Evolutionary conservation across 1,140 invertebrate species (phyloP), one percentile per base, ranked within the genome.

Genomic region (Thrips palmi): DNA sequence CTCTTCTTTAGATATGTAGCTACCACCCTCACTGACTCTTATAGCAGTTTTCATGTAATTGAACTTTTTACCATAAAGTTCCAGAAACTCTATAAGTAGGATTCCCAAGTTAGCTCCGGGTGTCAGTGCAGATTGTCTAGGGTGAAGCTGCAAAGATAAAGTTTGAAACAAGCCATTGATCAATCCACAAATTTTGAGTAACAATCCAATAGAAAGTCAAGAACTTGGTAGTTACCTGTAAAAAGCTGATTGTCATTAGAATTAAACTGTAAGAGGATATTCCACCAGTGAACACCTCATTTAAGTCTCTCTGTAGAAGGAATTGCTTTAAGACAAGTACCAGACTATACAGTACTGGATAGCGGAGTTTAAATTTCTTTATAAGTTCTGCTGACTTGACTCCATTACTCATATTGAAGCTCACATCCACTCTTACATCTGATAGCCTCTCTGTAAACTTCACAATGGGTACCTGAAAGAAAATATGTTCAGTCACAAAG

Each of bases 201-300:
- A 15, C 5, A 41, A 22, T 12, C 10, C 10, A 32, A 14, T 6
- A 32, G 14, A 14, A 6, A 32, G 17, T 7, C 17, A 7, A 33
- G 3, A 30, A 30, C 14, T 30, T 34, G n/a, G 4, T n/a, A 18
- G 53, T 47, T 55, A 82, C 78, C 70, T 96, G 89, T 42, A 97
- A 67, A 63, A 97, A 98, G 65, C 87, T 93, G 59, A 98, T 88
- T 51, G 86, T 88, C 81, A 98, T 91, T 38, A 98, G 73, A 57
- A 97, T 96, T 45, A 99, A 73, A 55, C 89, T 91, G 62, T 99
- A 99, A 25, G 92, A 97, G 45, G 89, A 92, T 50, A 98, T 94
- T 55, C 94, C 94, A 47, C 94, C 92, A 34, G 89, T 96, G 63
- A 94, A 98, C 32, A 97, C 93, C 73, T 97, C 92, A 64, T 97